Evolutionary conservation across 2,888 invertebrate genomes (phyloP), one percentile per base, ranked within the genome.

Genomic region (Synergus itoensis): DNA sequence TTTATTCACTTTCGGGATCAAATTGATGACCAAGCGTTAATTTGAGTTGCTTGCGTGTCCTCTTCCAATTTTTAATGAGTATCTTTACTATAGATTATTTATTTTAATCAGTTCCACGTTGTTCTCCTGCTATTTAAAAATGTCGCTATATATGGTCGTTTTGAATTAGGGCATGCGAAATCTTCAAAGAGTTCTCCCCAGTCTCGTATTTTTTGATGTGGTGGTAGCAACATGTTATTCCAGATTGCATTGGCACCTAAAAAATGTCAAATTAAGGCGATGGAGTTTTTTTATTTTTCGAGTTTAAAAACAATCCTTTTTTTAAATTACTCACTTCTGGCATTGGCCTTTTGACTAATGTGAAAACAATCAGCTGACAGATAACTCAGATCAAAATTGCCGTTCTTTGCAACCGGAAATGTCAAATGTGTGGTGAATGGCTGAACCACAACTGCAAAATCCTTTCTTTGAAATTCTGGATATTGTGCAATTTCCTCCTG

Each of bases 291-390:
- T 36, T 36, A n/a, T 43, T 62, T 53, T 76, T 76, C 18, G 48
- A n/a, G 62, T 62, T 43, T 45, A 14, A 18, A 67, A 12, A 67
- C 21, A 18, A 28, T 12, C 1, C 9, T 28, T 12, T 53, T 36
- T 9, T 1, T 36, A 8, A 21, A 36, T 16, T 65, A 86, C 90
- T 92, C 90, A 94, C 95, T 92, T 90, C 91, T 88, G 2, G 95
- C 94, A 82, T 95, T 93, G 18, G 93, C 92, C 84, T 93, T 94
- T 87, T 95, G 95, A 83, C 94, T 95, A 8, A 94, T 90, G 87
- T 95, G 95, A 84, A 95, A 95, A 88, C 95, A 95, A 87, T 95
- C 95, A 57, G 90, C 89, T 0, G 95, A 94, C 73, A 95, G 89
- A 88, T 93, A 94, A 0, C 93, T 90, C 60, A 92, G 91, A 89